These are phyloP conservation scores for Collichthys lucidus DNA, from an alignment of 2,113 vertebrate species.

Conservation along the genomic window DNA sequence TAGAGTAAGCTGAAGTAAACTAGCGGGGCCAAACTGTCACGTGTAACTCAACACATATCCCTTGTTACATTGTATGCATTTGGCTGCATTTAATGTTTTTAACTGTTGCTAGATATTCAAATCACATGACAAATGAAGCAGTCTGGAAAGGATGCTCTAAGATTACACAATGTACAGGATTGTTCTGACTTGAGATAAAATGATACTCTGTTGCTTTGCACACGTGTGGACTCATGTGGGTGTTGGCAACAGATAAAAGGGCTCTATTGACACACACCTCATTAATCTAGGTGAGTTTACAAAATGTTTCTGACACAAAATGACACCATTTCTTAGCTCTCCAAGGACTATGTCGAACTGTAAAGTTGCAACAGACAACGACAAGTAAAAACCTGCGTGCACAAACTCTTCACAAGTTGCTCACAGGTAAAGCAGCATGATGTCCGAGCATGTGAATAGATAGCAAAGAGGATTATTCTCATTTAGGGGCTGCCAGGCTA, in stretches of 20 bases:
- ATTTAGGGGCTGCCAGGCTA: constrained; percentile 39
- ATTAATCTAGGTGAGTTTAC: constrained; percentile 17
- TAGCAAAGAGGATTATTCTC: constrained; percentile 75
- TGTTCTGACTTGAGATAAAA: constrained; percentile 4
- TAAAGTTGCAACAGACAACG: not conserved
- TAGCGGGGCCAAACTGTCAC: not conserved
- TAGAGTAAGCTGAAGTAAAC: not conserved
- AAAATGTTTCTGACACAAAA: not conserved
- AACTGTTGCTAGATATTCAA: not conserved
- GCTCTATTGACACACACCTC: constrained; percentile 26
- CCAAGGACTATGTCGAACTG: not conserved
- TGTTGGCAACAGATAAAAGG: constrained; percentile 1
- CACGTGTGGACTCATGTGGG: constrained; percentile 24
- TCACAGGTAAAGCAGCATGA: constrained; percentile 39
- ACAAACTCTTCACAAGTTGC: not conserved
- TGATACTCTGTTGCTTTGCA: constrained; percentile 5
- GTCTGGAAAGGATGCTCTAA: not conserved
- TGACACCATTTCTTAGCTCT: not conserved
- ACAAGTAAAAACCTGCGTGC: not conserved
- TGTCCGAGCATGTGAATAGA: constrained; percentile 46
- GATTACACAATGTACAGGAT: not conserved
- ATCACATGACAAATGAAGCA: not conserved
- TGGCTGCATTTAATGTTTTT: not conserved
- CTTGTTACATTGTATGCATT: not conserved
- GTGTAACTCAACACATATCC: not conserved